Evolutionary conservation across 2,888 invertebrate genomes (phyloP).

Genomic region (Syritta pipiens): DNA sequence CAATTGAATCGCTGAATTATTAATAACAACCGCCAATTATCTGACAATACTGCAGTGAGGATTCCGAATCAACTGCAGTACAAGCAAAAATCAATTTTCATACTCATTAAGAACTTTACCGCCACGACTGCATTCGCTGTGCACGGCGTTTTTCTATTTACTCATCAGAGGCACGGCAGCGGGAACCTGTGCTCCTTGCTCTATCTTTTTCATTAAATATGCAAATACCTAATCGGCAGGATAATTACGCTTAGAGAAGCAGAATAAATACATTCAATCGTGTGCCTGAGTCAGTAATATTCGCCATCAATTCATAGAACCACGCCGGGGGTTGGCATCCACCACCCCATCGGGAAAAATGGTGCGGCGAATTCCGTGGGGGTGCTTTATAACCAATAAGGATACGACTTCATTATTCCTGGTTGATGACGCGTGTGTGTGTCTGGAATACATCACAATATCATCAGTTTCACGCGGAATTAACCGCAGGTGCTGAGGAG

Average conservation of each 20-base stretch:
- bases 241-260: conserved; percentile 65
- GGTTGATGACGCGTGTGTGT: conserved; percentile 11
- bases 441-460: conserved; percentile 30
- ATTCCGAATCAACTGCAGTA: conserved; percentile 36
- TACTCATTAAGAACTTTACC: conserved; percentile 34
- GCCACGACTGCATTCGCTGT: background rate
- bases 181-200: background rate
- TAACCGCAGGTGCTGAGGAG: background rate
- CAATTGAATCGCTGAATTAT: conserved; percentile 47
- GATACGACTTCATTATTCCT: conserved; percentile 1
- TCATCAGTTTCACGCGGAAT: conserved; percentile 24
- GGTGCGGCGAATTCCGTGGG: background rate
- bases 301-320: conserved; percentile 42
- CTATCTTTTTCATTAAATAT: conserved; percentile 58
- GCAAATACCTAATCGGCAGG: conserved; percentile 66
- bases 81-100: conserved; percentile 40
- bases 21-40: conserved; percentile 54
- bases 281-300: conserved; percentile 29
- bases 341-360: no score
- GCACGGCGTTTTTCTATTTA: conserved; percentile 25
- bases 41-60: conserved; percentile 28
- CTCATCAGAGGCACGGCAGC: background rate
- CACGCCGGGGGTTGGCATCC: no score
- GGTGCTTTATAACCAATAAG: background rate
- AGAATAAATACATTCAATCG: conserved; percentile 58